phyloP scores from a whole-genome alignment of 2,113 vertebrate species.

The Aegotheles bennettii region DNA sequence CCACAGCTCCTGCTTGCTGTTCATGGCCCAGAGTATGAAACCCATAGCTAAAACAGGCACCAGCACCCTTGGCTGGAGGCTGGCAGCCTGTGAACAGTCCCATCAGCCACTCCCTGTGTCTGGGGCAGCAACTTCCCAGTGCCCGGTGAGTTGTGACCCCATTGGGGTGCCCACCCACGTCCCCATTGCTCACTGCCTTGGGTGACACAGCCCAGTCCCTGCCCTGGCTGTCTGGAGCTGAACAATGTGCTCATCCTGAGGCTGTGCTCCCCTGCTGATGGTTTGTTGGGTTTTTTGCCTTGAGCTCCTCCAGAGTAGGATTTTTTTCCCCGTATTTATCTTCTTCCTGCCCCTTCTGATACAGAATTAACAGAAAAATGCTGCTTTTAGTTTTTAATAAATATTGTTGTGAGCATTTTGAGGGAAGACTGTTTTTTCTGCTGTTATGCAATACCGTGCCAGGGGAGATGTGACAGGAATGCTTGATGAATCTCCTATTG shows the following conservation, averaged over 20 bases:
- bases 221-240: neutral
- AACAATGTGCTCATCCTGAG: neutral
- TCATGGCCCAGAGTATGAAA: accelerated
- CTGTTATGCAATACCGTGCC: neutral
- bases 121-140: neutral
- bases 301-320: neutral
- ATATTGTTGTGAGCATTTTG: neutral
- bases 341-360: neutral
- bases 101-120: accelerated
- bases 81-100: neutral
- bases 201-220: accelerated
- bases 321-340: neutral
- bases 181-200: neutral
- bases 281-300: neutral
- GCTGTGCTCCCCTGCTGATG: neutral
- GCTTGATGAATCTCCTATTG: neutral
- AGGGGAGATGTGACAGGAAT: neutral
- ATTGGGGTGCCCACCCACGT: neutral
- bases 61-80: accelerated
- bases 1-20: accelerated
- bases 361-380: neutral
- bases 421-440: neutral
- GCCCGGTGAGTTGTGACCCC: accelerated
- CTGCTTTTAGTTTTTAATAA: neutral
- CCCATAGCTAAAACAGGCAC: neutral